A percentile compares a stretch with the other conserved stretches of the same genome.
phyloP scores from a whole-genome alignment of 2,797 vertebrate genomes.

The Huso huso region DNA sequence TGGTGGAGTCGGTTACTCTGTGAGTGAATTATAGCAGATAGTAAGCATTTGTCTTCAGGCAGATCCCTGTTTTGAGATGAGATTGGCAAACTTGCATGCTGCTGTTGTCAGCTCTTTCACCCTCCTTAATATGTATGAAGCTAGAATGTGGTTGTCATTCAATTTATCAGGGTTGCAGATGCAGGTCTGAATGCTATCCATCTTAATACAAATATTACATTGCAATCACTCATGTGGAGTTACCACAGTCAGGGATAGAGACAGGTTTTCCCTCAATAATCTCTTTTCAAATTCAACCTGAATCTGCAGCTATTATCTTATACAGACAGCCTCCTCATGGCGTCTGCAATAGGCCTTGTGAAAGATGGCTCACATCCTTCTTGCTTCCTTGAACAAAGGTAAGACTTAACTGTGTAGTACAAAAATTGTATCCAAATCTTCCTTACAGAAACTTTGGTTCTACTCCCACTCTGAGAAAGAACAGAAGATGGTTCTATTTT shows the following conservation, averaged over 20 bases:
- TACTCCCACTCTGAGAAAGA: too few relatives aligned
- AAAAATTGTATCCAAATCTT: too few relatives aligned
- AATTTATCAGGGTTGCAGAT: slow-evolving; percentile 1
- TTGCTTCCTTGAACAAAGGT: too few relatives aligned
- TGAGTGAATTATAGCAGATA: neutral
- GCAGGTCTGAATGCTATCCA: neutral
- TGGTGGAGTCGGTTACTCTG: neutral
- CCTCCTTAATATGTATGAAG: slow-evolving; percentile 3
- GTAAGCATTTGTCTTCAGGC: neutral
- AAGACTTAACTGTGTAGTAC: too few relatives aligned
- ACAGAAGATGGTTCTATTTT: too few relatives aligned
- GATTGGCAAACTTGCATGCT: neutral
- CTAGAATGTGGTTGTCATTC: slow-evolving; percentile 2
- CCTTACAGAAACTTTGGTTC: too few relatives aligned
- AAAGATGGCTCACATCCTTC: too few relatives aligned
- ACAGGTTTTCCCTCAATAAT: neutral
- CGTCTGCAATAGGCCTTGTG: too few relatives aligned
- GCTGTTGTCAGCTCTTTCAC: slow-evolving; percentile 2
- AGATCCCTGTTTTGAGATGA: neutral
- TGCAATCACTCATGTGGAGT: neutral
- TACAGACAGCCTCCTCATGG: too few relatives aligned
- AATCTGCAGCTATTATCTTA: too few relatives aligned
- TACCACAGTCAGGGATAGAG: neutral
- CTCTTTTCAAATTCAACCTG: too few relatives aligned
- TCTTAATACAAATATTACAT: slow-evolving; percentile 4